Base-by-base conservation (phyloP, 2,113 vertebrate species). In the Callochromis pleurospilus region DNA sequence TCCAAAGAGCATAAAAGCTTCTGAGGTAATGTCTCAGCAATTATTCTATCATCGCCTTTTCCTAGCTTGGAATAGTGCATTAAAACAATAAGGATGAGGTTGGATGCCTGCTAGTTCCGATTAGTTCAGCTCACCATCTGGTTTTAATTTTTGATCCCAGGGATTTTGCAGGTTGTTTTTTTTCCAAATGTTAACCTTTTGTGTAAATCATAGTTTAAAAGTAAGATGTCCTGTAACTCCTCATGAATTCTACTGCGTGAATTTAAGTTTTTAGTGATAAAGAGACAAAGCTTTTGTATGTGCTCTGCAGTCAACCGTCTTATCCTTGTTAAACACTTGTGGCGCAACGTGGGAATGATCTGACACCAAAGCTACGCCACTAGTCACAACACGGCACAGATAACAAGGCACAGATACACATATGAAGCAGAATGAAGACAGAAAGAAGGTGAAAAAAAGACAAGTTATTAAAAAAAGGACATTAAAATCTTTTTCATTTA, bases 361-460 rank as follows among this genome's bases (percentile, higher is more conserved):
- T 85, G n/a, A 93, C 85, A 90, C 45, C 80, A 90, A 90, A 91
- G 87, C 75, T 90, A 70, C 84, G 60, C 80, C 85, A 94, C 82
- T 68, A 65, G 79, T 83, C 80, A 85, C 88, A 85, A 89, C 88
- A 94, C 80, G 31, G 80, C 68, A 93, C 90, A 93, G 82, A 92
- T 86, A 92, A 84, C 82, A 85, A 87, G 56, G 85, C 86, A 91
- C 65, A 84, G 84, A 91, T 81, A 88, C 77, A 91, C 83, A 90
- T 24, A 93, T 47, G 86, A 89, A 88, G 88, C 86, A 80, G 60
- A 83, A 73, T 77, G 88, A 80, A 47, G 73, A 87, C 56, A 77
- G 82, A 83, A 9, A 33, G 47, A 19, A 85, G 70, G 53, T 88
- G 38, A 83, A 12, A 83, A 81, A 89, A 26, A 87, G 36, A 82